These are phyloP conservation scores for Gymnorhina tibicen DNA, from an alignment of 2,113 vertebrate species.

Conservation along the genomic window DNA sequence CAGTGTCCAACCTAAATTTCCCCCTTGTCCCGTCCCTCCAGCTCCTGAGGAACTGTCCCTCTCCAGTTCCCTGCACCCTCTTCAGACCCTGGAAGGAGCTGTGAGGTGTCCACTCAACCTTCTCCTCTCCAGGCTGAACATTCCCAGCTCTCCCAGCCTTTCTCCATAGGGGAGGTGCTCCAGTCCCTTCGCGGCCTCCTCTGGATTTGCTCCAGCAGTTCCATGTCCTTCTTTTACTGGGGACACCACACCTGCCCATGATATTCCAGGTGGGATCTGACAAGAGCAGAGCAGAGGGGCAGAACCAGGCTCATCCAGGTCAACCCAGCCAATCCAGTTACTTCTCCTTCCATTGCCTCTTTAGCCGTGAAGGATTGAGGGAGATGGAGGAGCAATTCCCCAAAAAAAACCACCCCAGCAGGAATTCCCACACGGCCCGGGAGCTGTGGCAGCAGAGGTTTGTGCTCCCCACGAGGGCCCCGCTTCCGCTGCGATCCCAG, in stretches of 20 bases:
- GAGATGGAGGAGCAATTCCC: not conserved
- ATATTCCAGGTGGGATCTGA: not conserved
- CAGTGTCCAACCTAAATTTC: too few relatives aligned
- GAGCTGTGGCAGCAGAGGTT: not conserved
- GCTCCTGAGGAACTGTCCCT: not conserved
- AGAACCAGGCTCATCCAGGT: not conserved
- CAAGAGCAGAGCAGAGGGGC: not conserved
- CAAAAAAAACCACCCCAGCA: not conserved
- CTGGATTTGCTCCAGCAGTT: not conserved
- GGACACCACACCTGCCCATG: not conserved
- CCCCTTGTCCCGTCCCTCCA: not conserved
- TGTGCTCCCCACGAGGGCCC: too few relatives aligned
- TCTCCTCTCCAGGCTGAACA: not conserved
- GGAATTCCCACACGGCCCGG: not conserved
- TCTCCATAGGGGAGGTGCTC: not conserved
- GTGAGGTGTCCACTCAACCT: not conserved
- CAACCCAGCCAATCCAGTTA: not conserved
- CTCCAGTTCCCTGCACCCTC: accelerated
- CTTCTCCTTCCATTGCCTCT: not conserved
- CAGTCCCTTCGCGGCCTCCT: not conserved
- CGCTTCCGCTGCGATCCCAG: accelerated
- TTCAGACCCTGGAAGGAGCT: not conserved
- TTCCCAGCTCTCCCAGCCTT: not conserved
- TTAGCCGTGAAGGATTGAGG: not conserved
- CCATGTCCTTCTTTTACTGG: not conserved